Conservation (phyloP, 1,140 invertebrate genomes). For the Drosophila paulistorum region DNA sequence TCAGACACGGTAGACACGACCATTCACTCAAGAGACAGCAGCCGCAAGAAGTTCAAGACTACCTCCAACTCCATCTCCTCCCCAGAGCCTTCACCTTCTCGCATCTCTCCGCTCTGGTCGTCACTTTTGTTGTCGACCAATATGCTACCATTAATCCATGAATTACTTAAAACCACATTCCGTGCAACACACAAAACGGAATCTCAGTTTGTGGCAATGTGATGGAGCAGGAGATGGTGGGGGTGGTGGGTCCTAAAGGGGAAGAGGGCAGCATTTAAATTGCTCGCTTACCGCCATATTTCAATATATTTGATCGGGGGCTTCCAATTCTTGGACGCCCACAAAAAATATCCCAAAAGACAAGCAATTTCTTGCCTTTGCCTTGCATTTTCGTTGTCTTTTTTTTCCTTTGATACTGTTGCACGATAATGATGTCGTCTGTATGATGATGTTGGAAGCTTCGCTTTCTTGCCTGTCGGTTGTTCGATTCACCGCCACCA, state of each 20-base stretch:
- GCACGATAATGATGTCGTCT: constrained; percentile 80
- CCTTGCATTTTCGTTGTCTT: background rate
- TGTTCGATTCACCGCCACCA: background rate
- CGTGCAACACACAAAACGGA: constrained; percentile 46
- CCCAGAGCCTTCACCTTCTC: background rate
- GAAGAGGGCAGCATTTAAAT: constrained; percentile 67
- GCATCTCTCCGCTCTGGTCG: background rate
- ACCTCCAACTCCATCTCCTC: background rate
- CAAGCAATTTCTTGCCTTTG: constrained; percentile 69
- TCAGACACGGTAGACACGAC: constrained; percentile 58
- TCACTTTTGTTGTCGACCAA: constrained; percentile 40
- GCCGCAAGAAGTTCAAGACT: constrained; percentile 5
- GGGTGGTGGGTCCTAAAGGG: background rate
- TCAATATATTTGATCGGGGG: constrained; percentile 69
- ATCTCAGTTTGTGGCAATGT: constrained; percentile 9
- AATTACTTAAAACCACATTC: constrained; percentile 81
- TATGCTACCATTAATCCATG: constrained; percentile 81
- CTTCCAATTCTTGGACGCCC: constrained; percentile 56
- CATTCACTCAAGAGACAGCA: constrained; percentile 69
- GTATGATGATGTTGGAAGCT: constrained; percentile 71
- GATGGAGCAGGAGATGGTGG: background rate
- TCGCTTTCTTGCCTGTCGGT: constrained; percentile 2
- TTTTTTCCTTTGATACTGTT: constrained; percentile 62
- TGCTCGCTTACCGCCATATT: constrained; percentile 80
- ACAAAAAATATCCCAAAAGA: constrained; percentile 58